Evolutionary conservation across 1,140 invertebrate species (phyloP), one percentile per base, ranked within the genome.

Genomic region (Melanaphis sacchari): DNA sequence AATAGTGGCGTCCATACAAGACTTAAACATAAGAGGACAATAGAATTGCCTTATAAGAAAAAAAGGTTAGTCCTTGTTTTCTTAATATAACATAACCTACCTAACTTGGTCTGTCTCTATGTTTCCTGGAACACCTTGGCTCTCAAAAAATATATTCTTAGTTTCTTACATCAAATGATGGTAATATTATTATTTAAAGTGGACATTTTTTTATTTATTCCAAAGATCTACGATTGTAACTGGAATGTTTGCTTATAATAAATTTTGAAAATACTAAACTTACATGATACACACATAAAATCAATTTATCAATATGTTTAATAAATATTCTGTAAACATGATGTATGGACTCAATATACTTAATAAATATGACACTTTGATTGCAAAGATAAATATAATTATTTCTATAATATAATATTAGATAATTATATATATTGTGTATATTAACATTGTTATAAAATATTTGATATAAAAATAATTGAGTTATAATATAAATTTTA

Each of bases 371-470:
- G n/a, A 76, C n/a, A n/a, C 15, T n/a, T n/a, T 6, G 59, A 76
- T 1, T 15, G 38, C 9, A 26, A 40, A 84, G 26, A 41, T 24
- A 41, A 84, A 84, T 84, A 26, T 26, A 84, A 84, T 84, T 76
- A 76, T 76, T 36, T 82, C 18, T 82, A 82, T 82, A 18, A 36
- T 82, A 81, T 40, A 85, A n/a, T 76, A 76, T 26, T 85, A 41
- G 26, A 9, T 43, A 43, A 85, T 41, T 46, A 52, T 52, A 52
- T 88, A 52, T 52, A 36, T 38, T 22, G 9, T 88, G 2, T 31
- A 87, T 46, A 87, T 46, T 87, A 43, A 87, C 41, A 87, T 43
- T n/a, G 9, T 40, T 43, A 85, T 85, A 88, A 49, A 38, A 88
- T 85, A 49, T 43, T 8, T 46, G n/a, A 36, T 52, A 89, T 52